A percentile compares a stretch with the other conserved stretches of the same genome.
Conservation (phyloP, 2,113 vertebrate genomes). For the Marmota flaviventris region DNA sequence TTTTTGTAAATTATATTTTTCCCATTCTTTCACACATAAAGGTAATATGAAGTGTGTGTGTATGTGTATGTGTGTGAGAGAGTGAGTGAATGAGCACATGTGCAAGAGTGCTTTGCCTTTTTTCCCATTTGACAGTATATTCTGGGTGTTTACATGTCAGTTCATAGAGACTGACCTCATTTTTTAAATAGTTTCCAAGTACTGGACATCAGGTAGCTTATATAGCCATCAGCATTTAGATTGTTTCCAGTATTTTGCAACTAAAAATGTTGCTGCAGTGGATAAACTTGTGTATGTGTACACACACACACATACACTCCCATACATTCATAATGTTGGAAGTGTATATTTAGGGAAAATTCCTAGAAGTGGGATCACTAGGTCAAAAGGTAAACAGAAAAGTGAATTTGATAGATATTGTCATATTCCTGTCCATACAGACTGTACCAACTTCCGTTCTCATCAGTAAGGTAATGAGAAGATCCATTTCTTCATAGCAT, state of each 20-base stretch:
- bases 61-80: neutral
- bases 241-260: neutral
- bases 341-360: neutral
- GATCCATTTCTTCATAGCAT: neutral
- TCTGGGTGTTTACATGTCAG: neutral
- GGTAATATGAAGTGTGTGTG: neutral
- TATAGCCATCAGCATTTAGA: neutral
- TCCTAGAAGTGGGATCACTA: neutral
- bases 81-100: neutral
- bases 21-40: neutral
- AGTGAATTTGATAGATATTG: constrained; percentile 4
- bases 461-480: neutral
- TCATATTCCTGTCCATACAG: neutral
- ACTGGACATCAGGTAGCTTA: neutral
- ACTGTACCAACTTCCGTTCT: neutral
- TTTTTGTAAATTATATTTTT: neutral
- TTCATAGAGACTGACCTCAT: neutral
- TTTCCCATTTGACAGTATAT: neutral
- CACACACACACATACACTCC: neutral
- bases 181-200: neutral
- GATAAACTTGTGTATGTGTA: neutral
- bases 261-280: neutral
- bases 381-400: neutral
- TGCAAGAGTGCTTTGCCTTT: neutral
- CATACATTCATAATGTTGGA: neutral